Evolutionary conservation across 2,797 vertebrate species (phyloP).

Genomic region (Phataginus tricuspis): DNA sequence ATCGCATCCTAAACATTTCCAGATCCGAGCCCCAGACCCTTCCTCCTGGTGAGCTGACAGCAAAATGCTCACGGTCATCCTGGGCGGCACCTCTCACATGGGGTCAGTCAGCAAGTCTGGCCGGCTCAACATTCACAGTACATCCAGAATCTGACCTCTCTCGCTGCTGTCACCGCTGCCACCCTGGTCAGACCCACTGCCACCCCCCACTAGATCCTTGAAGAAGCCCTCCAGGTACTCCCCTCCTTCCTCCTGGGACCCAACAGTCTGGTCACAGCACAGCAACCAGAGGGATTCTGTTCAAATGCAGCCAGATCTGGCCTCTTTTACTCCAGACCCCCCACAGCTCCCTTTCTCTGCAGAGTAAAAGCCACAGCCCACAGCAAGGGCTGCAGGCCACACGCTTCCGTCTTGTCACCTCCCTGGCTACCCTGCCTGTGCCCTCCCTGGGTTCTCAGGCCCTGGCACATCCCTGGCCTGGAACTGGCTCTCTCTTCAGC

Average conservation of each 20-base stretch:
- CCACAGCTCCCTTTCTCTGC: neutral
- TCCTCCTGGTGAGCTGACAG: neutral
- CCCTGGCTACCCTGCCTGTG: fast-evolving
- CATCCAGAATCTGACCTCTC: neutral
- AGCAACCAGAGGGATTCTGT: neutral
- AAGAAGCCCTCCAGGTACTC: fast-evolving
- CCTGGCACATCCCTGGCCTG: neutral
- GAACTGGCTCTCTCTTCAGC: neutral
- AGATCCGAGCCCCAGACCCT: neutral
- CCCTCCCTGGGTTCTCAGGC: neutral
- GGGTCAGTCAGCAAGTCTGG: neutral
- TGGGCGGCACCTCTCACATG: fast-evolving
- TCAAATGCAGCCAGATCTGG: neutral
- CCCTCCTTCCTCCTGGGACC: neutral
- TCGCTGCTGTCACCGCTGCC: too few relatives aligned
- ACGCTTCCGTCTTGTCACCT: fast-evolving
- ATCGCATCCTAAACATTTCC: fast-evolving
- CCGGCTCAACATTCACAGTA: neutral
- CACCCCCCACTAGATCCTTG: neutral
- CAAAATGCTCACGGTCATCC: fast-evolving
- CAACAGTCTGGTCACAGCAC: fast-evolving
- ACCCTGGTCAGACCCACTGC: fast-evolving
- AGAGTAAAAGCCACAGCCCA: neutral
- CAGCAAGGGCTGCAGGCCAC: fast-evolving
- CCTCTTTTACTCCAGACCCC: neutral